Percentiles rank a stretch among this genome's conserved stretches.
phyloP scores from a whole-genome alignment of 2,888 invertebrate species.

The Eupithecia subfuscata region DNA sequence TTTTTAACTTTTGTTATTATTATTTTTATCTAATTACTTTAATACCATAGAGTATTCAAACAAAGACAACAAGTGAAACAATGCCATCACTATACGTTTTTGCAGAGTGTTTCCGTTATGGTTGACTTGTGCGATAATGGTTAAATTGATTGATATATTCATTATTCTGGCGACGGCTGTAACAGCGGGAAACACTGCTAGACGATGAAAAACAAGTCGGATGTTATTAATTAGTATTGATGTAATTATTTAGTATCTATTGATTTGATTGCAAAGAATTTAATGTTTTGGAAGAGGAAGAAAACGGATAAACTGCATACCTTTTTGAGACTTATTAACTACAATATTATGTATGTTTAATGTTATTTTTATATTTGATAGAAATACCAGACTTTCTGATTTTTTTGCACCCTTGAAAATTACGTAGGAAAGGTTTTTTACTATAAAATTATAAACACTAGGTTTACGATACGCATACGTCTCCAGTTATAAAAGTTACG shows the following conservation, averaged over 20 bases:
- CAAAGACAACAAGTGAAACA: conserved; percentile 1
- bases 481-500: too few relatives aligned
- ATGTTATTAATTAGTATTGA: background rate
- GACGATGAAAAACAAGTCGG: conserved; percentile 32
- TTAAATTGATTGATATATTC: conserved; percentile 33
- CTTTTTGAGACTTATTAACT: background rate
- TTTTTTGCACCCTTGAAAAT: background rate
- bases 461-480: too few relatives aligned
- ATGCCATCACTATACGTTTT: conserved; percentile 32
- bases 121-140: conserved; percentile 14
- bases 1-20: too few relatives aligned
- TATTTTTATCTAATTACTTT: too few relatives aligned
- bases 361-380: background rate
- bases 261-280: background rate
- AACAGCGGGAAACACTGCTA: conserved; percentile 36
- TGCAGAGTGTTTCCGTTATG: conserved; percentile 27
- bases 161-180: conserved; percentile 33
- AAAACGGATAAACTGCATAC: background rate
- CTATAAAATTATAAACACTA: background rate
- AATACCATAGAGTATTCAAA: background rate
- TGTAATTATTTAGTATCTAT: conserved; percentile 7
- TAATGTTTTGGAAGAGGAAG: background rate
- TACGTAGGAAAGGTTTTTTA: background rate
- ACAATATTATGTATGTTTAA: background rate
- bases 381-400: background rate